These are phyloP conservation scores for Gymnorhina tibicen DNA, from an alignment of 2,113 vertebrate genomes.

Conservation along the genomic window DNA sequence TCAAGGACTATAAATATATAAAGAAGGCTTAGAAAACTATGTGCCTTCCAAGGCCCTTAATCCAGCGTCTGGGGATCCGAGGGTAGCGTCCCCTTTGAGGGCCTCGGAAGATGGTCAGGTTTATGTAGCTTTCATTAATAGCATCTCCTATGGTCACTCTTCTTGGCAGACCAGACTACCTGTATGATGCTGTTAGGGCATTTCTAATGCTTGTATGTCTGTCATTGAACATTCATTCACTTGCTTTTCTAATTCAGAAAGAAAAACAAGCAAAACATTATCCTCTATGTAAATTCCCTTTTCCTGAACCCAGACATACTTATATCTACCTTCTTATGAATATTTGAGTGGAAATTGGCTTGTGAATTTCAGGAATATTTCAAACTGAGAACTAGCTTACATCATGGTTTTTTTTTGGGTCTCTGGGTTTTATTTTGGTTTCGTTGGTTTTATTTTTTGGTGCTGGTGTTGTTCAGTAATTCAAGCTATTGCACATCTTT, in stretches of 20 bases:
- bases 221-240: not conserved
- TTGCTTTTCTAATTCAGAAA: not conserved
- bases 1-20: not conserved
- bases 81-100: not conserved
- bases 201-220: not conserved
- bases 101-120: not conserved
- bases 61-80: accelerated
- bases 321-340: not conserved
- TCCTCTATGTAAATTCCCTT: not conserved
- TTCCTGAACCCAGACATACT: not conserved
- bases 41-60: not conserved
- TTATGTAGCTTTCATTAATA: not conserved
- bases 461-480: not conserved
- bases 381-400: not conserved
- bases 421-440: not conserved
- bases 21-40: not conserved
- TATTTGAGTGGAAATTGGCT: not conserved
- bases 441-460: not conserved
- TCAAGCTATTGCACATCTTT: not conserved
- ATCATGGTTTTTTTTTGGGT: not conserved
- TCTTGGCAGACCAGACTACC: not conserved
- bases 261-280: not conserved
- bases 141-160: not conserved
- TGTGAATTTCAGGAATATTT: not conserved
- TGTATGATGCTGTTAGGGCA: not conserved